These are phyloP conservation scores for Drosophila merina DNA, from an alignment of 2,888 invertebrate species.

Conservation along the genomic window DNA sequence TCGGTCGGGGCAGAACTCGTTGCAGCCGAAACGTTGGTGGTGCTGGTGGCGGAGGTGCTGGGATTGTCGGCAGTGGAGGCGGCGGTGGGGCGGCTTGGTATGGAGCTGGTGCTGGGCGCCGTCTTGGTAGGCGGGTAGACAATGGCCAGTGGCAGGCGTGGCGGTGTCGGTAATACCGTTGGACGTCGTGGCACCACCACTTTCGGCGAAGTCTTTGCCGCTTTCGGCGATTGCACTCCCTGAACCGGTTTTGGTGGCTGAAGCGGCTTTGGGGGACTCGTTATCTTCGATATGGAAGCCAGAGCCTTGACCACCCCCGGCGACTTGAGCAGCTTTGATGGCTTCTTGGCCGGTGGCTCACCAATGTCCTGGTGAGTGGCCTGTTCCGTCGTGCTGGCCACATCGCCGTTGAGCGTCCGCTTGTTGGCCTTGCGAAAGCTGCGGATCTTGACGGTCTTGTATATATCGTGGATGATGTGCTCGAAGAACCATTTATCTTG, in stretches of 20 bases:
- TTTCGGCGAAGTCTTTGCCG: background rate
- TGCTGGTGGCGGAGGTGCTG: background rate
- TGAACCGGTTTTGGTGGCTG: background rate
- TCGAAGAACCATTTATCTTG: conserved; percentile 82
- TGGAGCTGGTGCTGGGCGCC: background rate
- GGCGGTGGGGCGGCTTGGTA: background rate
- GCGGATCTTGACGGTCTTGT: conserved; percentile 21
- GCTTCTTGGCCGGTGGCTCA: background rate
- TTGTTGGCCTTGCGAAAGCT: background rate
- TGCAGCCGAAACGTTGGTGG: background rate
- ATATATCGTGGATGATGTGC: conserved; percentile 61
- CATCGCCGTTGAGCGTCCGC: background rate
- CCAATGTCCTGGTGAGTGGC: too few relatives aligned
- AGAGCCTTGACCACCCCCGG: background rate
- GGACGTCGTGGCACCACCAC: background rate
- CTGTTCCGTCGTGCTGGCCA: background rate
- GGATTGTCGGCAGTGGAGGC: background rate
- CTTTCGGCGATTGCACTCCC: background rate
- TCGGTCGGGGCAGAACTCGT: background rate
- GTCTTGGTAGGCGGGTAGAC: conserved; percentile 45
- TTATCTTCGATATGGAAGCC: background rate
- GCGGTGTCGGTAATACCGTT: background rate
- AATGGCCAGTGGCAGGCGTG: conserved; percentile 47
- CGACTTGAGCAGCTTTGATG: background rate
- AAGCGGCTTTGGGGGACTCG: background rate